Percentiles rank a stretch among this genome's conserved stretches.
These are phyloP conservation scores for Hemicordylus capensis DNA, from an alignment of 2,113 vertebrate genomes.

Conservation along the genomic window DNA sequence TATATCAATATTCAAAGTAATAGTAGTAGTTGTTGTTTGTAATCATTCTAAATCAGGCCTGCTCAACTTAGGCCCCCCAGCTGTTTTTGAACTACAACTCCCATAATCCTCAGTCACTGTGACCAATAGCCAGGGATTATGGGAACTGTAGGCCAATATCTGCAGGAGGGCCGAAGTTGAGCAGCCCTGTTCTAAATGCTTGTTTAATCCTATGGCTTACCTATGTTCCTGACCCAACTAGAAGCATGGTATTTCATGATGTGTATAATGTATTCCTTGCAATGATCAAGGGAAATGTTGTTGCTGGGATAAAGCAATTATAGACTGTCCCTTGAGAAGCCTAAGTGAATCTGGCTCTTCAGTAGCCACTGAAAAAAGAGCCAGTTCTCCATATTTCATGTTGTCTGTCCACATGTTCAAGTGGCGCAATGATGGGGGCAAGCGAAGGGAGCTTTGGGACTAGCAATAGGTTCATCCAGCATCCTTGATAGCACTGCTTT, in stretches of 20 bases:
- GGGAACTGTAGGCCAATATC: too few species aligned
- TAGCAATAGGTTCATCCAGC: background rate
- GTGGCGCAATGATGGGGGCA: too few species aligned
- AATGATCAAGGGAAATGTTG: background rate
- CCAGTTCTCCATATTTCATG: background rate
- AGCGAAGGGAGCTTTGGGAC: background rate
- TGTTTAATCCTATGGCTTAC: background rate
- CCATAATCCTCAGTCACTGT: too few species aligned
- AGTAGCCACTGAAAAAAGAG: background rate
- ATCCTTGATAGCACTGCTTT: background rate
- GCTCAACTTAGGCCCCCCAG: too few species aligned
- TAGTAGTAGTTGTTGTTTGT: too few species aligned
- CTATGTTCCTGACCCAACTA: background rate
- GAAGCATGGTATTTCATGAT: background rate
- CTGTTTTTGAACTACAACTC: too few species aligned
- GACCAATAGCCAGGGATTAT: too few species aligned
- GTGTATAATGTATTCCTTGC: background rate
- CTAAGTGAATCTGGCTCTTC: background rate
- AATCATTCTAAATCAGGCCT: too few species aligned
- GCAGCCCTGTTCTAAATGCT: background rate
- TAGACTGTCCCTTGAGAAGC: background rate
- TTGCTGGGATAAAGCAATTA: background rate
- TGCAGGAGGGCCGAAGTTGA: too few species aligned
- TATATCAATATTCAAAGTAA: too few species aligned
- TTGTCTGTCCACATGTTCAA: background rate